Percentiles rank a stretch among this genome's conserved stretches.
Evolutionary conservation across 2,888 invertebrate species (phyloP).

Genomic region (Branchellion lobata): DNA sequence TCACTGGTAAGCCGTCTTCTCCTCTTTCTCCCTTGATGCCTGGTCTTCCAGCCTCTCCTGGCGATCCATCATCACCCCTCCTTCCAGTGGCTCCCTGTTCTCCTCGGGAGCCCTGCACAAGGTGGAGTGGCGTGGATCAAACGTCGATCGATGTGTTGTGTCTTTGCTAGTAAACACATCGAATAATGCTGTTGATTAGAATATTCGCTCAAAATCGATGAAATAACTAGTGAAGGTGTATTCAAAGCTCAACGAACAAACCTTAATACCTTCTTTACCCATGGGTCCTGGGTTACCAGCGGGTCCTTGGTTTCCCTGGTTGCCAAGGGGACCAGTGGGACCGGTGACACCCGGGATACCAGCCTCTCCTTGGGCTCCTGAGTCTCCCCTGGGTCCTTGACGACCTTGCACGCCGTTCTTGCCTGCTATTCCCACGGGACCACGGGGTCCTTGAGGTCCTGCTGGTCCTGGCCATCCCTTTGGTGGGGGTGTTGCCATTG

Average conservation of each 20-base stretch:
- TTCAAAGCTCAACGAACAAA: too few species aligned
- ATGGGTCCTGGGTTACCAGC: slow-evolving; percentile 46
- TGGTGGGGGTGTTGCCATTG: too few species aligned
- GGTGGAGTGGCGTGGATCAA: too few species aligned
- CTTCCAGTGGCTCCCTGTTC: slow-evolving; percentile 49
- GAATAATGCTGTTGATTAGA: too few species aligned
- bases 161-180: too few species aligned
- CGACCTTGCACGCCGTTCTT: slow-evolving; percentile 46
- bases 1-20: slow-evolving; percentile 57
- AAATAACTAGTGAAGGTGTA: too few species aligned
- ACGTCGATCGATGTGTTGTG: too few species aligned
- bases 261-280: slow-evolving; percentile 47
- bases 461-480: slow-evolving; percentile 43
- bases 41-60: slow-evolving; percentile 48
- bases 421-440: slow-evolving; percentile 57
- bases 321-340: slow-evolving; percentile 53
- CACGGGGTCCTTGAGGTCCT: slow-evolving; percentile 66
- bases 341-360: slow-evolving; percentile 42
- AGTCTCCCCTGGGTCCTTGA: slow-evolving; percentile 39
- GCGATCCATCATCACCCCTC: slow-evolving; percentile 48
- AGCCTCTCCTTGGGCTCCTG: slow-evolving; percentile 40
- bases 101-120: slow-evolving; percentile 48
- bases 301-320: slow-evolving; percentile 47
- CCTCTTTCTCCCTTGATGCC: slow-evolving; percentile 53
- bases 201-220: too few species aligned